Percentiles rank a stretch among this genome's conserved stretches.
Evolutionary conservation across 2,797 vertebrate genomes (phyloP).

Genomic region (Ispidina lecontei): DNA sequence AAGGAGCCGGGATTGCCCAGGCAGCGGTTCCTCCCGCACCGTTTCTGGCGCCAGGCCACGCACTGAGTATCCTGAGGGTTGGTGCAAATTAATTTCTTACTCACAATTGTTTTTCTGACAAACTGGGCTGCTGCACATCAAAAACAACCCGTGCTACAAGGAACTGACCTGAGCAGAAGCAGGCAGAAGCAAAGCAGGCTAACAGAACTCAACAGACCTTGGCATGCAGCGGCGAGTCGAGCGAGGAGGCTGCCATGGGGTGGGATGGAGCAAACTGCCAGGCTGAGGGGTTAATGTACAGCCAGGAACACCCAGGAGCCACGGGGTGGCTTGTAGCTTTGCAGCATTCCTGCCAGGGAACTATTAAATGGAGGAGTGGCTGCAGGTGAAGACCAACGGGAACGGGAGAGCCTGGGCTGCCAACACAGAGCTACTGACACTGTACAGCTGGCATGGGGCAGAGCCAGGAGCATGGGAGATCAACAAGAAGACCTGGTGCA

Average conservation of each 20-base stretch:
- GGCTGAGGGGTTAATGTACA: not conserved
- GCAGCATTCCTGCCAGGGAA: constrained; percentile 12
- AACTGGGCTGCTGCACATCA: not conserved
- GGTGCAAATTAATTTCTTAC: not conserved
- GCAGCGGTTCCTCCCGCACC: not conserved
- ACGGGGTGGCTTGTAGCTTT: constrained; percentile 11
- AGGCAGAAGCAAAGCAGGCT: not conserved
- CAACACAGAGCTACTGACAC: not conserved
- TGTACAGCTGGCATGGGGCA: not conserved
- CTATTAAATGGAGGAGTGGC: not conserved
- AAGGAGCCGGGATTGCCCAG: not conserved
- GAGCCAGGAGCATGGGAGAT: not conserved
- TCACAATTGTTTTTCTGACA: not conserved
- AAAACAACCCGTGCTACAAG: not conserved
- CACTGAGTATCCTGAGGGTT: not conserved
- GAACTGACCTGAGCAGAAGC: constrained; percentile 8
- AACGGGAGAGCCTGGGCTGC: not conserved
- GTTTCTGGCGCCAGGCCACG: not conserved
- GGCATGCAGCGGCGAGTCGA: not conserved
- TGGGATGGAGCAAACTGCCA: not conserved
- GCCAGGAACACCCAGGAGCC: constrained; percentile 17
- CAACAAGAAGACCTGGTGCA: not conserved
- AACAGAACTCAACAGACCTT: not conserved
- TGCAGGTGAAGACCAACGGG: not conserved
- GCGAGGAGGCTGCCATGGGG: not conserved